These are phyloP conservation scores for Ostrea denselamellosa DNA, from an alignment of 1,140 invertebrate genomes.

Conservation along the genomic window DNA sequence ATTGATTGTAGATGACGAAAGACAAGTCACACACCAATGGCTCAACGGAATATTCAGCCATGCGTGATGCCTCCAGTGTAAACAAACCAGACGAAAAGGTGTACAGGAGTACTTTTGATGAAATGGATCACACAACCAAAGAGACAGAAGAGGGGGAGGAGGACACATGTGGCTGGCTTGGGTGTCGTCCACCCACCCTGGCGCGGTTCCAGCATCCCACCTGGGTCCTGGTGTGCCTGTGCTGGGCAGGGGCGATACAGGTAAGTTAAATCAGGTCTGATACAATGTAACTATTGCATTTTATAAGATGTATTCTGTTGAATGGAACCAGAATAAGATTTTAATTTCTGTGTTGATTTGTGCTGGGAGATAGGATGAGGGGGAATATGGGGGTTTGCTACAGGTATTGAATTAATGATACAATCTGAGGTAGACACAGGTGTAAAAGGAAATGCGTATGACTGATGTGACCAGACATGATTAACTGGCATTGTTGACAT, in stretches of 20 bases:
- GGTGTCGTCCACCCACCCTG: slow-evolving; percentile 60
- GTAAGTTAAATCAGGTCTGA: slow-evolving; percentile 58
- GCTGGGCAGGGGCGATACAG: slow-evolving; percentile 89
- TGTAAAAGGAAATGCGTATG: too few relatives aligned
- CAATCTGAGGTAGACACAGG: too few relatives aligned
- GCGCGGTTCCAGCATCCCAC: slow-evolving; percentile 68
- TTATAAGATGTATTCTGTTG: background rate
- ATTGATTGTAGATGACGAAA: slow-evolving; percentile 24
- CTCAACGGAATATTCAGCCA: background rate
- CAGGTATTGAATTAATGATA: background rate
- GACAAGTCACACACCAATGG: background rate
- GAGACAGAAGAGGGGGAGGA: slow-evolving; percentile 50
- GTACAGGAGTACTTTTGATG: background rate
- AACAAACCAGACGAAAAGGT: slow-evolving; percentile 18
- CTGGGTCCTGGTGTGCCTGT: slow-evolving; percentile 82
- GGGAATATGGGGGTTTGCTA: background rate
- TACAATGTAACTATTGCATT: background rate
- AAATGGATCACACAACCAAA: background rate
- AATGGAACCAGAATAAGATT: background rate
- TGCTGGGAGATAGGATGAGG: background rate
- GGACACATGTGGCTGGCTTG: slow-evolving; percentile 71
- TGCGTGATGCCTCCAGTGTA: slow-evolving; percentile 6
- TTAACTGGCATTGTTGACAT: too few relatives aligned
- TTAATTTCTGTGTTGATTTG: background rate
- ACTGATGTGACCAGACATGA: too few relatives aligned